Percentiles rank a stretch among this genome's conserved stretches.
Evolutionary conservation across 2,888 invertebrate species (phyloP).

Genomic region (Erpobdella octoculata): DNA sequence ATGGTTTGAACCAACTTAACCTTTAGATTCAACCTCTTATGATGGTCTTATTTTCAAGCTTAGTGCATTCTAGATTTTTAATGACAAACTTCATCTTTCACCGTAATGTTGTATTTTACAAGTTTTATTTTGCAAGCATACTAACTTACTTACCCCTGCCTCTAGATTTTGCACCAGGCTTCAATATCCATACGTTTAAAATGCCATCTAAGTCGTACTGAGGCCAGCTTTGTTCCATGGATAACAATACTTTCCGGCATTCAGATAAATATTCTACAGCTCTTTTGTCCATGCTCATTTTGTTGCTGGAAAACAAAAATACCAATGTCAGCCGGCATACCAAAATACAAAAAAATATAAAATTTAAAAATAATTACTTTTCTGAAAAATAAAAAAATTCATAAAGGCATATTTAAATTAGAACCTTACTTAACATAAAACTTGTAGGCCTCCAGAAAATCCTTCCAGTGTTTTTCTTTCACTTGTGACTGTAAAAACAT

Average conservation of each 20-base stretch:
- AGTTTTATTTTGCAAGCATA: too few species aligned
- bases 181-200: conserved; percentile 81
- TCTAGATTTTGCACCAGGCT: conserved; percentile 72
- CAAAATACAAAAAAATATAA: too few species aligned
- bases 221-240: conserved; percentile 54
- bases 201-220: conserved; percentile 66
- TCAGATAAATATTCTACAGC: conserved; percentile 29
- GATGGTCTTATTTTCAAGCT: too few species aligned
- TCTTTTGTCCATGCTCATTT: conserved; percentile 10
- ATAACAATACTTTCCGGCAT: conserved; percentile 60
- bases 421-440: conserved; percentile 58
- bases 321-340: too few species aligned
- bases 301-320: not conserved
- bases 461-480: conserved; percentile 62
- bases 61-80: too few species aligned
- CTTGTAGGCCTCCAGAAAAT: conserved; percentile 68
- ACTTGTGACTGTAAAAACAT: conserved; percentile 21
- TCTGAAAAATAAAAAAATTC: not conserved
- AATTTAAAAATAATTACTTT: not conserved
- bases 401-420: not conserved
- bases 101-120: too few species aligned
- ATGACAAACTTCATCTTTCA: too few species aligned
- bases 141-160: conserved; percentile 63
- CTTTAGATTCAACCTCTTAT: too few species aligned
- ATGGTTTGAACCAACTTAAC: too few species aligned